Base-by-base conservation (phyloP, 2,888 invertebrate species). In the Leucophora obtusa region DNA sequence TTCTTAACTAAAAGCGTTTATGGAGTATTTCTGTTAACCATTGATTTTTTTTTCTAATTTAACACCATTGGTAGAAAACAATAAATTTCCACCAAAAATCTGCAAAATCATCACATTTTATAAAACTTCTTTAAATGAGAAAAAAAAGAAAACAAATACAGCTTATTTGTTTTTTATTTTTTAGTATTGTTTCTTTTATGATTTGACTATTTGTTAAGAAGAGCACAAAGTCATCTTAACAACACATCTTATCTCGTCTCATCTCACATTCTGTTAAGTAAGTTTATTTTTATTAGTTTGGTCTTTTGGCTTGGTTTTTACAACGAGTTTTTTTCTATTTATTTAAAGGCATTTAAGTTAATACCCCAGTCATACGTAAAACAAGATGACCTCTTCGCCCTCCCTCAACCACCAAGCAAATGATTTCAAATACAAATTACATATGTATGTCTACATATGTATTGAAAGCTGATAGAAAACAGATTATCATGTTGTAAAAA, bases 181-280 rank as follows among this genome's bases (percentile, higher is more conserved):
- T 72, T 11, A 17, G 18, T 74, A 54, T 62, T 75, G 71, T 68
- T 72, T 66, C 53, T 58, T 75, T 76, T 75, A 72, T 63, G 58
- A 63, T 63, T 75, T 72, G 79, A 72, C 80, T 72, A 69, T 80
- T 76, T 76, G 72, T 50, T 69, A 65, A 72, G 33, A 65, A 63
- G 69, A 60, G 72, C 68, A 73, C 58, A 76, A 69, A 76, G 65
- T 80, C 76, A 76, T 72, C 63, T 68, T 76, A 54, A 65, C 50
- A 65, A 56, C 47, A 47, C 53, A 80, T 71, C 63, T 66, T 68
- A 63, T 80, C 75, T 68, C 51, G 38, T 60, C 47, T 50, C 54
- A 72, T 66, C 63, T 56, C 47, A 74, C 51, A 69, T 35, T 21
- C 69, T 10, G 56, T 56, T 56, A 38, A 14, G 47, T 72, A 56